Conservation (phyloP, 2,113 vertebrate genomes). For the Aegithalos caudatus region DNA sequence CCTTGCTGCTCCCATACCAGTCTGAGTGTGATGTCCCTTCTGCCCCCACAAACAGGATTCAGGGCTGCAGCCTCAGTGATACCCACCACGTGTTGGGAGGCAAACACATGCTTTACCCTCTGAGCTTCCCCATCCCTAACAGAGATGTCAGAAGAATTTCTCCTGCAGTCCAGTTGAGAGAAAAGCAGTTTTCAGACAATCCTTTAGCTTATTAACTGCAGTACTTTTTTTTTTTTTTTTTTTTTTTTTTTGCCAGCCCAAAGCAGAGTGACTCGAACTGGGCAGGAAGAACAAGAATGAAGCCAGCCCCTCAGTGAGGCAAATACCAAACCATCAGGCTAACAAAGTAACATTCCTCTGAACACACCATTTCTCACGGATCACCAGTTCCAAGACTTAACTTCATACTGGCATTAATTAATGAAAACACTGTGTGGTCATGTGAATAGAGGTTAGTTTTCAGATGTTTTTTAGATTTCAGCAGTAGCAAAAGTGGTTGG, state of each 20-base stretch:
- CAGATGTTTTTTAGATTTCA: background rate
- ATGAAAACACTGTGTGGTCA: background rate
- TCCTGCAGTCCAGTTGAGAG: background rate
- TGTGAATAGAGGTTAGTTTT: background rate
- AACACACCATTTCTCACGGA: background rate
- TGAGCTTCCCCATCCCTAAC: background rate
- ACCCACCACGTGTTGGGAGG: background rate
- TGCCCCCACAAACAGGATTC: background rate
- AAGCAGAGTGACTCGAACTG: background rate
- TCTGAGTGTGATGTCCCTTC: background rate
- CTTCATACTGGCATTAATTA: background rate
- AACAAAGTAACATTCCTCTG: background rate
- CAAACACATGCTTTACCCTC: background rate
- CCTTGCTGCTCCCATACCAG: rapidly evolving
- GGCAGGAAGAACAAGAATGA: background rate
- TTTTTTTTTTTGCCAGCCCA: background rate
- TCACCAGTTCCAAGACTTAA: background rate
- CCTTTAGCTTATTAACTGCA: background rate
- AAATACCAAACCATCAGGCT: background rate
- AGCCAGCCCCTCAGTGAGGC: background rate
- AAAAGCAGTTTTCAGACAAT: background rate
- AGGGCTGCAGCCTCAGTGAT: background rate
- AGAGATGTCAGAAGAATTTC: background rate
- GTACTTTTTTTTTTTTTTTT: background rate
- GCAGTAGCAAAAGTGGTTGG: background rate